A percentile compares a stretch with the other conserved stretches of the same genome.
phyloP scores from a whole-genome alignment of 2,113 vertebrate genomes.

The Ciconia boyciana region DNA sequence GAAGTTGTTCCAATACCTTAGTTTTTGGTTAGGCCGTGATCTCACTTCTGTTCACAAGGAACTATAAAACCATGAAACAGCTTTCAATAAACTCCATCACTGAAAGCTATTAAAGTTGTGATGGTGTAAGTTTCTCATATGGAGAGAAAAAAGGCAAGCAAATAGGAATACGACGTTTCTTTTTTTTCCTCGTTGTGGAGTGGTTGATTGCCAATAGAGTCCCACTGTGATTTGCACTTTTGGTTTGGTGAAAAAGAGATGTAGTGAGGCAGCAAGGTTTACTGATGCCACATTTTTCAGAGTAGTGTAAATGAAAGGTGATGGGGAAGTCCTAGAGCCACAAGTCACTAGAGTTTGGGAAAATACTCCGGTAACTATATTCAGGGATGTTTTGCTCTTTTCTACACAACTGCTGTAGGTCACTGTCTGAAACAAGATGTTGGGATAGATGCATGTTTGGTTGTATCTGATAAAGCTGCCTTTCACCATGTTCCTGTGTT shows the following conservation, averaged over 20 bases:
- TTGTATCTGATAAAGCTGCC: neutral
- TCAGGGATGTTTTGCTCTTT: neutral
- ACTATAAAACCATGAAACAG: neutral
- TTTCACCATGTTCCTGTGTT: neutral
- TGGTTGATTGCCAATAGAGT: neutral
- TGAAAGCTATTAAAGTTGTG: neutral
- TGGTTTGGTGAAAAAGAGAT: neutral
- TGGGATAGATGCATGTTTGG: neutral
- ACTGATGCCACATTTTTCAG: neutral
- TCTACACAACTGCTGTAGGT: neutral
- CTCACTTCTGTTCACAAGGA: neutral
- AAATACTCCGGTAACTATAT: neutral
- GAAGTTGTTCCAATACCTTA: neutral
- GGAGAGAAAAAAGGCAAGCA: neutral
- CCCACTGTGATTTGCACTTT: neutral
- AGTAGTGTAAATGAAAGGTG: neutral
- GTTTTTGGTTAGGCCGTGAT: neutral
- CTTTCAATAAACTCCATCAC: neutral
- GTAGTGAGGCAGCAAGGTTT: neutral
- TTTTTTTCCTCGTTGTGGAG: no score
- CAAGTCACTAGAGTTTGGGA: neutral
- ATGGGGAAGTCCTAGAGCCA: neutral
- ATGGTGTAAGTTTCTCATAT: neutral
- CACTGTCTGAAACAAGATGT: neutral
- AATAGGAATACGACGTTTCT: neutral